Evolutionary conservation across 2,113 vertebrate species (phyloP).

Genomic region (Ceratotherium simum): DNA sequence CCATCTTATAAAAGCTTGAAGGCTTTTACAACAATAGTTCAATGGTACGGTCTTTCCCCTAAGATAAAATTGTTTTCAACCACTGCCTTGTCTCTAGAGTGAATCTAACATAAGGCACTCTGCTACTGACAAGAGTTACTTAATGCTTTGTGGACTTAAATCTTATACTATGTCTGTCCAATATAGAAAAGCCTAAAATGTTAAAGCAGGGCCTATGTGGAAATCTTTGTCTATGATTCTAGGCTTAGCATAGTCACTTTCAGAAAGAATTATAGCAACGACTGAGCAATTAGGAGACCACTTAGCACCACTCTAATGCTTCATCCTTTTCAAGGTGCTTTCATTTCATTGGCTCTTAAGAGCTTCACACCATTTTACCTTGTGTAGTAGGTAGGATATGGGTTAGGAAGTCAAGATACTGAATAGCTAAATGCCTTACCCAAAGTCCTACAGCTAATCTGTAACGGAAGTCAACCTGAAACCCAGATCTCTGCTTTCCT

Average conservation of each 20-base stretch:
- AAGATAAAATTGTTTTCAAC: constrained; percentile 64
- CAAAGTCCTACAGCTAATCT: background rate
- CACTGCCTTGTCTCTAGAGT: constrained; percentile 37
- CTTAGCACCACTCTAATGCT: constrained; percentile 36
- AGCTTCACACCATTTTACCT: constrained; percentile 9
- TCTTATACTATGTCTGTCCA: background rate
- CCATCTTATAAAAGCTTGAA: constrained; percentile 50
- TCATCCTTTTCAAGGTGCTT: constrained; percentile 33
- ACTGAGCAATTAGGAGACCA: constrained; percentile 25
- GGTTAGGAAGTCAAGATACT: background rate
- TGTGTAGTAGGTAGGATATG: background rate
- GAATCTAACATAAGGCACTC: constrained; percentile 45
- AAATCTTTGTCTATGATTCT: constrained; percentile 41
- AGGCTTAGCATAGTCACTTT: constrained; percentile 46
- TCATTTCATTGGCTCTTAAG: constrained; percentile 49
- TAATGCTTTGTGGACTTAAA: constrained; percentile 23
- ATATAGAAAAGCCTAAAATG: constrained; percentile 38
- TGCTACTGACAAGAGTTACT: constrained; percentile 1
- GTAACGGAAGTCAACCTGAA: background rate
- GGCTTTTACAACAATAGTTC: constrained; percentile 23
- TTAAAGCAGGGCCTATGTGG: background rate
- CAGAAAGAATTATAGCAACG: constrained; percentile 34
- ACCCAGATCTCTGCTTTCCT: background rate
- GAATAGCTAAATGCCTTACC: background rate
- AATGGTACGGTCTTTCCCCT: background rate